Base-by-base conservation (phyloP, 2,888 invertebrate species). In the Xanthia icteritia region DNA sequence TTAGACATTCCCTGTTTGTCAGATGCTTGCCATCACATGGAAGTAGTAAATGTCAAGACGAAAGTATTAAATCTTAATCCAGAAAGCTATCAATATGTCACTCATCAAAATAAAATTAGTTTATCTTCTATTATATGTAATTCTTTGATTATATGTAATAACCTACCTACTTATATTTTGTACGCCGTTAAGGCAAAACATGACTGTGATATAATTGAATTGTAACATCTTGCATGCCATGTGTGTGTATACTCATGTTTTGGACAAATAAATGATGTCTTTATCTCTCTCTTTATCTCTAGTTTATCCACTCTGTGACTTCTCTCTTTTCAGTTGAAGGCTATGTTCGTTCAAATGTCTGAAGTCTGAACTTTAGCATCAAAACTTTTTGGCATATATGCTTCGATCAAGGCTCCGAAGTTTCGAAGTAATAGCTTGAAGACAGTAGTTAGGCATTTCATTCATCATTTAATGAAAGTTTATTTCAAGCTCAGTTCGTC, bases 1-100 rank as follows among this genome's bases (percentile, higher is more conserved):
- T n/a, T 31, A n/a, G 11, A 42, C 17, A 5, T 5, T 39, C 39
- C 17, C 8, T 45, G n/a, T 72, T 11, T 51, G 39, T 31, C 51
- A 66, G 61, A 36, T 39, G 56, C 56, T 39, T 61, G 58, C 73
- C 82, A 73, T 82, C 67, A 61, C 27, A 51, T 20, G 5, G 39
- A 58, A 58, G 60, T 64, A 51, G 60, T 85, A 65, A 85, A 85
- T 82, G 77, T 81, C 82, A 73, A 23, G 13, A 36, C 27, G 31
- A n/a, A 36, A 17, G 45, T 63, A 58, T 27, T 56, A 39, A 58
- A n/a, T 58, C 27, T 70, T 81, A 48, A 63, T 66, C 54, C 69
- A 66, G 54, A 85, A 60, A 51, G 20, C 66, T 15, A 73, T 81
- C 20, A 70, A 67, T 64, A 11, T 76, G 76, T 85, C 75, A 74